Conservation (phyloP, 2,888 invertebrate species). For the Perdita meconis region DNA sequence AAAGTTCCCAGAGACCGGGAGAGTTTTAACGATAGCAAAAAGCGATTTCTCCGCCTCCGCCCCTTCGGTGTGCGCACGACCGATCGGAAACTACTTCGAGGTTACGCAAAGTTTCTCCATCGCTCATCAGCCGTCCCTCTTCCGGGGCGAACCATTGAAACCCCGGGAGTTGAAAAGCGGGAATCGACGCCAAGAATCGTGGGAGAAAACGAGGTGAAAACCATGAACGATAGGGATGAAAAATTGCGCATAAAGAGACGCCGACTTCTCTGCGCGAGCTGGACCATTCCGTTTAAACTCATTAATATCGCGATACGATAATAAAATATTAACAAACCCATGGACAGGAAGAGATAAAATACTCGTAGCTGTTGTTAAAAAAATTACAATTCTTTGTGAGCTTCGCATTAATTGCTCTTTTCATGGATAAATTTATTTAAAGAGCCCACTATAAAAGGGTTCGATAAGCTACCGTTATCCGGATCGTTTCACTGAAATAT, state of each 20-base stretch:
- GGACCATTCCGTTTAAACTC: not conserved
- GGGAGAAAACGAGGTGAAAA: not conserved
- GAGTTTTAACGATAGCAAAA: conserved; percentile 58
- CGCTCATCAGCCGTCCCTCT: conserved; percentile 60
- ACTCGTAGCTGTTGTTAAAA: no score
- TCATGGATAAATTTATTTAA: no score
- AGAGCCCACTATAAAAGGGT: no score
- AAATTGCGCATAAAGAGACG: conserved; percentile 1
- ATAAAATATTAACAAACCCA: no score
- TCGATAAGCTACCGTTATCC: no score
- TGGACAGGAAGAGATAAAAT: no score
- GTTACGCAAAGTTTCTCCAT: conserved; percentile 65
- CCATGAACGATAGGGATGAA: not conserved
- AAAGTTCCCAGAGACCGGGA: conserved; percentile 40
- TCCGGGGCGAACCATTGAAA: conserved; percentile 33
- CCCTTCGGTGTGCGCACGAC: conserved; percentile 35
- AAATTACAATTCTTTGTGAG: no score
- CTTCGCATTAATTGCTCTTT: no score
- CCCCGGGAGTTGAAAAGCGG: conserved; percentile 37
- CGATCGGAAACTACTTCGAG: conserved; percentile 67
- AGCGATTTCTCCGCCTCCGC: conserved; percentile 37
- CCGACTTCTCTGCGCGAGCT: not conserved
- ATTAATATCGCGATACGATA: not conserved
- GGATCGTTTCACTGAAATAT: no score
- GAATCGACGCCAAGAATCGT: conserved; percentile 35